Evolutionary conservation across 2,797 vertebrate genomes (phyloP).

Genomic region (Argyrosomus regius): DNA sequence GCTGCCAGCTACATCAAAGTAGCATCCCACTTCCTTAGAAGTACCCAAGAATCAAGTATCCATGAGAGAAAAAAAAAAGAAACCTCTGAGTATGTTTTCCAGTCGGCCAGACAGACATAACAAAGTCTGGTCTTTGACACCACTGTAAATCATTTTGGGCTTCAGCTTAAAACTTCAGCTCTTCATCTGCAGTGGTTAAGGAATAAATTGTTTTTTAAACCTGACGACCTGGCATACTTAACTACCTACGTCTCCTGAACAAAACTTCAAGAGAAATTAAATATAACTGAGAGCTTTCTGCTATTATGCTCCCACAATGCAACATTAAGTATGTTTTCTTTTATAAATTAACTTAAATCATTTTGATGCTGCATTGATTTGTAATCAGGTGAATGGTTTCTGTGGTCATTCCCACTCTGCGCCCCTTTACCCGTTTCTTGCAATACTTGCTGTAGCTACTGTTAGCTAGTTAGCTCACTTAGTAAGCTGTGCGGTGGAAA

Average conservation of each 20-base stretch:
- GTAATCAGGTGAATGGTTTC: no score
- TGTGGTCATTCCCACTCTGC: no score
- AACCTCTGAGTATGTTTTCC: conserved; percentile 35
- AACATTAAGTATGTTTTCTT: background rate
- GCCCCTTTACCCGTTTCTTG: no score
- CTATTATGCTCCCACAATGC: background rate
- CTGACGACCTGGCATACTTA: background rate
- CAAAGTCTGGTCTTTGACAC: conserved; percentile 41
- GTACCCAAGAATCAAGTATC: conserved; percentile 33
- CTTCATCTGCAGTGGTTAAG: background rate
- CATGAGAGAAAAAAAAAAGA: background rate
- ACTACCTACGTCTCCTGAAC: background rate
- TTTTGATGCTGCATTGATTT: no score
- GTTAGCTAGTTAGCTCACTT: no score
- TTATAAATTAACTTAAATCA: background rate
- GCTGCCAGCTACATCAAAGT: conserved; percentile 42
- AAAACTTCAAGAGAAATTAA: background rate
- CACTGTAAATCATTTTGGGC: conserved; percentile 29
- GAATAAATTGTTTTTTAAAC: conserved; percentile 4
- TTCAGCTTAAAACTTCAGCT: conserved; percentile 17
- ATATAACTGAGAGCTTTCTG: background rate
- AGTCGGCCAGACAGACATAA: conserved; percentile 35
- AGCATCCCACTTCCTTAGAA: conserved; percentile 17
- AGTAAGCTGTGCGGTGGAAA: no score
- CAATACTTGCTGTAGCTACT: no score